Conservation (phyloP, 2,797 vertebrate species). For the Galago senegalensis region DNA sequence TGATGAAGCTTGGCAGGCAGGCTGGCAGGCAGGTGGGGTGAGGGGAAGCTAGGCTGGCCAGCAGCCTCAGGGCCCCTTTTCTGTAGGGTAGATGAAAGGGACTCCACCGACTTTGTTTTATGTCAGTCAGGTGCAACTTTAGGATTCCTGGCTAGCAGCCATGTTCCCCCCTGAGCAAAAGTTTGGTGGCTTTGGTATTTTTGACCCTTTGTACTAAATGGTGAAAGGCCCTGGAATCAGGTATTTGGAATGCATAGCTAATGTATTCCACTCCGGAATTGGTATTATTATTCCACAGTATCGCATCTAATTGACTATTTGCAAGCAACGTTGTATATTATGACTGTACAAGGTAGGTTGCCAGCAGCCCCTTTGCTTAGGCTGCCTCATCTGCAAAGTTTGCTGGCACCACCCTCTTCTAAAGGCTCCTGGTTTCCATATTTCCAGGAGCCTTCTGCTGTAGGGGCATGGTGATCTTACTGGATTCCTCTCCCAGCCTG, state of each 20-base stretch:
- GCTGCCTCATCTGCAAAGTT: neutral
- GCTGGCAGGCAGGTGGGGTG: neutral
- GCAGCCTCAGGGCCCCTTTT: constrained; percentile 28
- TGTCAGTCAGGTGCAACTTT: constrained; percentile 63
- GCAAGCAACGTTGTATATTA: constrained; percentile 87
- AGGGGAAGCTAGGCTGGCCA: neutral
- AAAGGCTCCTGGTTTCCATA: neutral
- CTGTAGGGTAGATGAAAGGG: constrained; percentile 75
- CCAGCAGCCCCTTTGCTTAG: constrained; percentile 76
- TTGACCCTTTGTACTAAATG: constrained; percentile 88
- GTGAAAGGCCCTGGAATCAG: constrained; percentile 79
- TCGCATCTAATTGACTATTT: constrained; percentile 89
- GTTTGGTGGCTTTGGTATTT: constrained; percentile 66
- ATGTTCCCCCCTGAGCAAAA: constrained; percentile 72
- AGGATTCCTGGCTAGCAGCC: constrained; percentile 74
- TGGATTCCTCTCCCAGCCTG: neutral
- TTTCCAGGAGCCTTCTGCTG: neutral
- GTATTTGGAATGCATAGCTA: constrained; percentile 90
- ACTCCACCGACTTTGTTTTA: constrained; percentile 67
- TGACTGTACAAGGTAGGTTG: constrained; percentile 84
- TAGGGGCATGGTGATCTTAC: neutral
- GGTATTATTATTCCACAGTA: constrained; percentile 86
- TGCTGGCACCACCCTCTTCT: neutral
- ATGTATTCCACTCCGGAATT: constrained; percentile 87
- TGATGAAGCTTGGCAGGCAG: constrained; percentile 2